These are phyloP conservation scores for Arge pagana DNA, from an alignment of 2,888 invertebrate species.

Conservation along the genomic window DNA sequence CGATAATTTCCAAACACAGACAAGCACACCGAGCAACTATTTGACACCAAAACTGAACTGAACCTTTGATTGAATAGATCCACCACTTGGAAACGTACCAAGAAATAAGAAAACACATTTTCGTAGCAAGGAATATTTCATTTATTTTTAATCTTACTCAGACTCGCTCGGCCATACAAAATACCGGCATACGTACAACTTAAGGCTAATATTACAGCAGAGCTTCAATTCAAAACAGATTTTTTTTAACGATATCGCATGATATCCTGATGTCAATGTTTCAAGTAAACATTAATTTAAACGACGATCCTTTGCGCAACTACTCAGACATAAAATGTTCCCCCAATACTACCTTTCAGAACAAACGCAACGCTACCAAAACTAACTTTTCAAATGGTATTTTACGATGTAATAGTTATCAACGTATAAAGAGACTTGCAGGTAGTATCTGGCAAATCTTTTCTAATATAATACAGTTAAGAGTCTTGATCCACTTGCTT, in stretches of 20 bases:
- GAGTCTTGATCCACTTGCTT: conserved; percentile 38
- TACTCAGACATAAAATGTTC: too few relatives aligned
- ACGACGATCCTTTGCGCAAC: too few relatives aligned
- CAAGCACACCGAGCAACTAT: conserved; percentile 60
- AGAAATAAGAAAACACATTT: conserved; percentile 54
- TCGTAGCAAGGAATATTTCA: conserved; percentile 56
- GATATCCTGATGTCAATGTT: conserved; percentile 12
- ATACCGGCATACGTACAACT: conserved; percentile 54
- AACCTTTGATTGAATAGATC: conserved; percentile 57
- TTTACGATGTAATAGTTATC: conserved; percentile 3
- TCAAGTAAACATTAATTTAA: conserved; percentile 2
- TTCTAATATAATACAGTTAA: conserved; percentile 53
- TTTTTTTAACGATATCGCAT: conserved; percentile 4
- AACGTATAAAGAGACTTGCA: conserved; percentile 16
- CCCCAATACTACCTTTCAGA: too few relatives aligned
- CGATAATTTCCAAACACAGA: conserved; percentile 49
- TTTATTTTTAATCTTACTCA: conserved; percentile 43
- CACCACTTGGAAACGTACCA: conserved; percentile 60
- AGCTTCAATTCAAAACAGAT: conserved; percentile 15
- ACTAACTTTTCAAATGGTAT: conserved; percentile 4
- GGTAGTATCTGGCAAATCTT: conserved; percentile 12
- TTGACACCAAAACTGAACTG: conserved; percentile 67
- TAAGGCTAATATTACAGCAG: conserved; percentile 17
- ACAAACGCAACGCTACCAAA: not conserved
- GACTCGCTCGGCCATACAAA: conserved; percentile 55